phyloP scores from a whole-genome alignment of 2,797 vertebrate genomes.

The Steatocranus sp. region DNA sequence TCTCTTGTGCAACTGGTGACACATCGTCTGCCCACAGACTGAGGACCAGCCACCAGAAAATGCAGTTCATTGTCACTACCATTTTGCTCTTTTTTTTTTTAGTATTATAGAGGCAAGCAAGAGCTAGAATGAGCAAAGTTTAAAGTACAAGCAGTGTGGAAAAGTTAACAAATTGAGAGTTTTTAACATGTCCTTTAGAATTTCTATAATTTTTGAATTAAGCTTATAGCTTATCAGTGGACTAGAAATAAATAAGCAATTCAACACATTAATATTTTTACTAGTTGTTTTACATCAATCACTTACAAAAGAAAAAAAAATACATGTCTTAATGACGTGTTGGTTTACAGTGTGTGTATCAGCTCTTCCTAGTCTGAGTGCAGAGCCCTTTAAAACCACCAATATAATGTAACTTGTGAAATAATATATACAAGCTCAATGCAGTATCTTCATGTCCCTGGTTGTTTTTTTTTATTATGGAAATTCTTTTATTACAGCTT shows the following conservation, averaged over 20 bases:
- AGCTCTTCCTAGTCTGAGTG: neutral
- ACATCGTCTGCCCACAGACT: slow-evolving; percentile 44
- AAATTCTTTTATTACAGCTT: neutral
- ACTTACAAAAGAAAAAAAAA: neutral
- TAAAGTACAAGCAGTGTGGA: neutral
- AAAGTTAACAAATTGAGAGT: neutral
- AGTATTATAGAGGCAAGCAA: neutral
- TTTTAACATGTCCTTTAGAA: neutral
- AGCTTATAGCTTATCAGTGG: neutral
- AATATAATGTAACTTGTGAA: neutral
- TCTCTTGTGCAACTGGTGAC: slow-evolving; percentile 65
- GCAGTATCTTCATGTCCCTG: neutral
- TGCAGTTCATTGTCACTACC: slow-evolving; percentile 1
- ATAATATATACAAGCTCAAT: slow-evolving; percentile 5
- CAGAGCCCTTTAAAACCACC: neutral
- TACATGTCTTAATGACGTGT: neutral
- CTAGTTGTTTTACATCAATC: neutral
- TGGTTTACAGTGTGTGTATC: neutral
- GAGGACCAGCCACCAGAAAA: slow-evolving; percentile 32
- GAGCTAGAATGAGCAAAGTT: neutral
- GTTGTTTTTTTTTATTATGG: neutral
- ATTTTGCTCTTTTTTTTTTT: neutral
- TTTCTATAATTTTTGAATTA: neutral
- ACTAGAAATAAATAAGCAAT: neutral
- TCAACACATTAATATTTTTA: neutral